These are phyloP conservation scores for Melanotaenia parkinsoni DNA, from an alignment of 2,797 vertebrate genomes.

Conservation along the genomic window DNA sequence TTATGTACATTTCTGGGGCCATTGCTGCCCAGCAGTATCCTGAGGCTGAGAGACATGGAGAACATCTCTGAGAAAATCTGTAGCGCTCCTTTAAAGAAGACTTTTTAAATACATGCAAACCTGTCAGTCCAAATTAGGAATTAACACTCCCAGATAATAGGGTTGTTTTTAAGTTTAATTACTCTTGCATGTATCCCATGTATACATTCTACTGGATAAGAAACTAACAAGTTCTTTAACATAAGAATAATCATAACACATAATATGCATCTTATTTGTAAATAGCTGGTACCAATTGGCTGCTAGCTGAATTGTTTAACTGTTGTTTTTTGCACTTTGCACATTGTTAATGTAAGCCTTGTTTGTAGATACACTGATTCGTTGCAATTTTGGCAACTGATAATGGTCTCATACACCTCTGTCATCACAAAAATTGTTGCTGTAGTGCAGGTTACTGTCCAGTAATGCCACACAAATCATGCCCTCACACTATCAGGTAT, in stretches of 20 bases:
- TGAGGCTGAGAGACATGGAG: too few relatives aligned
- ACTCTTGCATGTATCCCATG: background rate
- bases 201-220: background rate
- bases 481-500: constrained; percentile 47
- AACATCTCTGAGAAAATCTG: too few relatives aligned
- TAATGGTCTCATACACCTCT: constrained; percentile 17
- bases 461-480: constrained; percentile 45
- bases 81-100: too few relatives aligned
- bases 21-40: too few relatives aligned
- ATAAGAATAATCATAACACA: background rate
- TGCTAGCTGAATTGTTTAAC: background rate
- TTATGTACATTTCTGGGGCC: too few relatives aligned
- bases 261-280: background rate
- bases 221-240: background rate
- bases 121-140: too few relatives aligned
- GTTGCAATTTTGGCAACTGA: constrained; percentile 6
- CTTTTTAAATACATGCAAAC: too few relatives aligned
- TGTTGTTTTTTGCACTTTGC: background rate
- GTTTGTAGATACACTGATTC: background rate
- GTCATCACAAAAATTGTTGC: constrained; percentile 6
- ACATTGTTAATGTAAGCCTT: background rate
- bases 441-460: background rate
- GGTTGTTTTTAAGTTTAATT: background rate
- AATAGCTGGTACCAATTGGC: background rate
- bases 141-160: too few relatives aligned